A percentile compares a stretch with the other conserved stretches of the same genome.
phyloP scores from a whole-genome alignment of 2,113 vertebrate species.

The Eretmochelys imbricata region DNA sequence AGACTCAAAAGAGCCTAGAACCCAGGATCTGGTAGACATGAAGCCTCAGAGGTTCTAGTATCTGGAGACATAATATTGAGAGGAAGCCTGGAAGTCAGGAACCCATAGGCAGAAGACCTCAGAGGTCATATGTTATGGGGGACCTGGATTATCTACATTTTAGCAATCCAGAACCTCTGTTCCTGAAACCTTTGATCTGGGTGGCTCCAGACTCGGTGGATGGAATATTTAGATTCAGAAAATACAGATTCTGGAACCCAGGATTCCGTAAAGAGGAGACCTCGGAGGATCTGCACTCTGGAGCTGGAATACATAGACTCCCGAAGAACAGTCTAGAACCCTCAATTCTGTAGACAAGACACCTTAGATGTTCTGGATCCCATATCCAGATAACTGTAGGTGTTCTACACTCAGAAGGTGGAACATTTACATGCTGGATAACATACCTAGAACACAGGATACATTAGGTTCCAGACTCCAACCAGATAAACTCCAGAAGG shows the following conservation, averaged over 20 bases:
- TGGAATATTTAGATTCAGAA: neutral
- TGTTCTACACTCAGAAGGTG: neutral
- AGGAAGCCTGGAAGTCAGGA: neutral
- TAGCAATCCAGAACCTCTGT: neutral
- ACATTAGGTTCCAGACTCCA: neutral
- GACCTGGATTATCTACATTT: neutral
- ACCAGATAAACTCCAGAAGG: neutral
- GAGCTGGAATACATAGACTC: neutral
- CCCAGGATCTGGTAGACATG: neutral
- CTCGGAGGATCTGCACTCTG: too few species aligned
- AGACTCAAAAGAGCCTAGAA: neutral
- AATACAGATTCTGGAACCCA: neutral
- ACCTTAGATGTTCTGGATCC: neutral
- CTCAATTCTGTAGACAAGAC: neutral
- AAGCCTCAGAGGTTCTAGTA: neutral
- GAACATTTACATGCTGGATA: neutral
- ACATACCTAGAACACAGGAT: neutral
- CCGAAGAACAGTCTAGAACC: neutral
- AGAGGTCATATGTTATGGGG: neutral
- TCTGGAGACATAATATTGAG: neutral
- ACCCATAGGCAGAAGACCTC: neutral
- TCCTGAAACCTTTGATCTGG: neutral
- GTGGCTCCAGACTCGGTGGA: neutral
- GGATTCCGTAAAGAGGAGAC: neutral
- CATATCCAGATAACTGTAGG: neutral